Evolutionary conservation across 2,797 vertebrate genomes (phyloP).

Genomic region (Notoglanidium macrostoma): DNA sequence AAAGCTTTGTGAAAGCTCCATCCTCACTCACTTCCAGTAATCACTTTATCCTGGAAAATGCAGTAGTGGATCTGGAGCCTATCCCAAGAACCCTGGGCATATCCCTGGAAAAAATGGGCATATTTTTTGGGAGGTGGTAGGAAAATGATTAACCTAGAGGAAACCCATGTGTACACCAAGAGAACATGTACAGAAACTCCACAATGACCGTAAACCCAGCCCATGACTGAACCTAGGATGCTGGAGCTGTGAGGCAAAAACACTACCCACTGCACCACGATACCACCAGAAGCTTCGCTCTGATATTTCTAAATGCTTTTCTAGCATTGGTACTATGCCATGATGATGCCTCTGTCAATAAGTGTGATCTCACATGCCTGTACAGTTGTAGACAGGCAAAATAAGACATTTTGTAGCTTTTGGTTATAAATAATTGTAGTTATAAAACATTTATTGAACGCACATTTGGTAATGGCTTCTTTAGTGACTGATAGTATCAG

Average conservation of each 20-base stretch:
- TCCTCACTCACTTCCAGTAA: neutral
- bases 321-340: neutral
- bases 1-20: neutral
- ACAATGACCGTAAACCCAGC: neutral
- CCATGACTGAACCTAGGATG: neutral
- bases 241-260: neutral
- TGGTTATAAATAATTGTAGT: too few species aligned
- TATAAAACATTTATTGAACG: too few species aligned
- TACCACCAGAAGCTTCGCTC: neutral
- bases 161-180: neutral
- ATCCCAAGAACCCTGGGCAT: neutral
- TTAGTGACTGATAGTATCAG: too few species aligned
- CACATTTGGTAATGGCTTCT: too few species aligned
- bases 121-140: neutral
- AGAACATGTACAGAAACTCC: neutral
- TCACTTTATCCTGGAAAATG: neutral
- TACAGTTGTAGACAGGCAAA: too few species aligned
- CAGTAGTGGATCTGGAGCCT: neutral
- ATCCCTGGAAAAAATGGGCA: neutral
- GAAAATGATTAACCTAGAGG: neutral
- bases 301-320: neutral
- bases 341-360: too few species aligned
- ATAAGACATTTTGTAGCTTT: too few species aligned
- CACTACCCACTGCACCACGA: neutral
- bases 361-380: too few species aligned